phyloP scores from a whole-genome alignment of 2,113 vertebrate species.

The Phaethornis superciliosus region DNA sequence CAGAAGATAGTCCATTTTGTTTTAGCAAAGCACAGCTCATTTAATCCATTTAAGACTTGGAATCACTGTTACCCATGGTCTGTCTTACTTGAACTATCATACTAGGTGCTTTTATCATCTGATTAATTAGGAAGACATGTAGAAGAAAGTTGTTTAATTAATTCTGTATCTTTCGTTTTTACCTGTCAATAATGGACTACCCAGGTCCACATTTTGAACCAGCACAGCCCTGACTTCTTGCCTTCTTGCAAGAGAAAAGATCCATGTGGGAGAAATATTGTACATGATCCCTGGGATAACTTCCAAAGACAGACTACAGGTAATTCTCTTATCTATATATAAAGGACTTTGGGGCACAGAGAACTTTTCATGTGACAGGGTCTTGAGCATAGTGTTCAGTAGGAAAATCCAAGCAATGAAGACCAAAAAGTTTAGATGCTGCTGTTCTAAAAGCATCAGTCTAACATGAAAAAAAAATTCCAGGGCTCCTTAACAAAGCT shows the following conservation, averaged over 20 bases:
- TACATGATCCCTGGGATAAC: neutral
- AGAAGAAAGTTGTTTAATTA: neutral
- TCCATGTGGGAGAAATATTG: neutral
- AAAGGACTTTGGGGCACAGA: neutral
- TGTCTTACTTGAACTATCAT: neutral
- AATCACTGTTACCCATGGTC: neutral
- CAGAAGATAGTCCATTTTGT: neutral
- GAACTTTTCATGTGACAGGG: neutral
- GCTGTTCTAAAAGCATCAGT: neutral
- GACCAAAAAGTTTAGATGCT: neutral
- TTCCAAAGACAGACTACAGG: neutral
- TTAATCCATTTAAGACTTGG: neutral
- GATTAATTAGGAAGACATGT: conserved; percentile 2
- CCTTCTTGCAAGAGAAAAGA: neutral
- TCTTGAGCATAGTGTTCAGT: neutral
- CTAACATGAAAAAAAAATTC: neutral
- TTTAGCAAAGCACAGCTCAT: neutral
- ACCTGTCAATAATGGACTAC: neutral
- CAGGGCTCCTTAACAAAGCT: neutral
- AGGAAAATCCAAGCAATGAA: neutral
- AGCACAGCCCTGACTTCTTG: neutral
- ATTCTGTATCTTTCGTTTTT: neutral
- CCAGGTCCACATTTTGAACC: neutral
- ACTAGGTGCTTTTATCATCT: neutral
- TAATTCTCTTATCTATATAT: neutral